These are phyloP conservation scores for Ptilorrhoa leucosticta DNA, from an alignment of 2,113 vertebrate species.

Conservation along the genomic window DNA sequence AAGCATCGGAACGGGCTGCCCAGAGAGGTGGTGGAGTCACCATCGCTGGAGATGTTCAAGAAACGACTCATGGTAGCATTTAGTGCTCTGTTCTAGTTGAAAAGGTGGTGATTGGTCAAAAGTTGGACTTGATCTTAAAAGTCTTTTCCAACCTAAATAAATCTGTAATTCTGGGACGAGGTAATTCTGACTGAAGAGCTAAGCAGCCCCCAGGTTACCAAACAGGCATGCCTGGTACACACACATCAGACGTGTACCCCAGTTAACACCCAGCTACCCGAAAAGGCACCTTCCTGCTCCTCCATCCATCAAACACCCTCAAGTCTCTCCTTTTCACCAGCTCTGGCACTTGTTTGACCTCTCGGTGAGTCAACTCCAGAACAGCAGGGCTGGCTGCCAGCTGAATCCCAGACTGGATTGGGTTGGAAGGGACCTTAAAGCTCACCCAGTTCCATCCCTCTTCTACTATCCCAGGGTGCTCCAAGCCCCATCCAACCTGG, in stretches of 20 bases:
- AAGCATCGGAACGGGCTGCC: accelerated
- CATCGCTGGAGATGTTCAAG: background rate
- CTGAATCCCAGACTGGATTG: background rate
- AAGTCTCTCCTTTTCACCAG: background rate
- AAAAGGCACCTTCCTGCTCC: background rate
- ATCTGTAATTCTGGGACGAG: background rate
- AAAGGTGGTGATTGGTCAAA: background rate
- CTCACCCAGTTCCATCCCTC: background rate
- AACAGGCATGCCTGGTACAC: background rate
- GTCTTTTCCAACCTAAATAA: background rate
- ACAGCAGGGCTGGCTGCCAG: background rate
- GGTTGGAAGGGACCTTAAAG: background rate
- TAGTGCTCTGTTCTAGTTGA: background rate
- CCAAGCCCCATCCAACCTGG: background rate
- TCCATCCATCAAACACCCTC: background rate
- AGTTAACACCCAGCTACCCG: background rate
- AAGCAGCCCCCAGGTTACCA: background rate
- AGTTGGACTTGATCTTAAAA: background rate
- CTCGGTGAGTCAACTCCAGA: background rate
- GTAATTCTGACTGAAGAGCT: background rate
- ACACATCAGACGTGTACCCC: background rate
- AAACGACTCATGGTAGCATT: background rate
- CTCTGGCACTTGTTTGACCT: background rate
- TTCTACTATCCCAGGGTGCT: background rate
- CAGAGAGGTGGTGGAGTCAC: background rate